Conservation (phyloP, 2,888 invertebrate species). For the Cheilosia pagana region DNA sequence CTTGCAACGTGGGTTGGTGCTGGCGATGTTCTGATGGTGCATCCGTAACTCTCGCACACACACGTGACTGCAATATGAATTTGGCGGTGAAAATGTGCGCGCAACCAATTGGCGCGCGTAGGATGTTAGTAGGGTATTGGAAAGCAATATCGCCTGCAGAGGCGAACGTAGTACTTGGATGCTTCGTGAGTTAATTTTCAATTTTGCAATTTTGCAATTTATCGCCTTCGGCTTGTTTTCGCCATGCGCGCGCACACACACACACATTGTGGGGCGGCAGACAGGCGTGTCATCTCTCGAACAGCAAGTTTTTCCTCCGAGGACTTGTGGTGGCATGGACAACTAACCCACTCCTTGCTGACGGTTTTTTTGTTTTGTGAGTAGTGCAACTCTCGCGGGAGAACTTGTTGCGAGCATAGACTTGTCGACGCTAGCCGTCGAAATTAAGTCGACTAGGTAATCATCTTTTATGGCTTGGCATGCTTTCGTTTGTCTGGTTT, state of each 20-base stretch:
- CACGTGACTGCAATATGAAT: constrained; percentile 69
- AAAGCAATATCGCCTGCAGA: constrained; percentile 76
- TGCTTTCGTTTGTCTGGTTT: constrained; percentile 16
- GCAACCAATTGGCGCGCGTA: constrained; percentile 79
- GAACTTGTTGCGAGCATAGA: constrained; percentile 64
- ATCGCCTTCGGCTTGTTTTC: constrained; percentile 40
- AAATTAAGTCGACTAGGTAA: constrained; percentile 7
- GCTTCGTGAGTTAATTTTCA: constrained; percentile 69
- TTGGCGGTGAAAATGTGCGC: constrained; percentile 54
- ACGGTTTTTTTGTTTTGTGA: background rate
- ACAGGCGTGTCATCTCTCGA: constrained; percentile 16
- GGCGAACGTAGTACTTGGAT: constrained; percentile 50
- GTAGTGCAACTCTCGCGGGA: constrained; percentile 31
- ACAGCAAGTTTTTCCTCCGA: constrained; percentile 29
- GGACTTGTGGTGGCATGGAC: constrained; percentile 32
- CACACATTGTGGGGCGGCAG: background rate
- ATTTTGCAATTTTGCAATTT: constrained; percentile 31
- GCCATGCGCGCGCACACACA: background rate
- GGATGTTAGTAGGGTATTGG: constrained; percentile 82
- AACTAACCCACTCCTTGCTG: constrained; percentile 66
- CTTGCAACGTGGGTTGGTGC: constrained; percentile 39
- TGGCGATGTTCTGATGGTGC: constrained; percentile 20
- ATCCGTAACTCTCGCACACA: constrained; percentile 43
- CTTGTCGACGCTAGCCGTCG: constrained; percentile 49
- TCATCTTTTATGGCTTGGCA: constrained; percentile 16